Evolutionary conservation across 1,140 invertebrate species (phyloP).

Genomic region (Drosophila pruinosa): DNA sequence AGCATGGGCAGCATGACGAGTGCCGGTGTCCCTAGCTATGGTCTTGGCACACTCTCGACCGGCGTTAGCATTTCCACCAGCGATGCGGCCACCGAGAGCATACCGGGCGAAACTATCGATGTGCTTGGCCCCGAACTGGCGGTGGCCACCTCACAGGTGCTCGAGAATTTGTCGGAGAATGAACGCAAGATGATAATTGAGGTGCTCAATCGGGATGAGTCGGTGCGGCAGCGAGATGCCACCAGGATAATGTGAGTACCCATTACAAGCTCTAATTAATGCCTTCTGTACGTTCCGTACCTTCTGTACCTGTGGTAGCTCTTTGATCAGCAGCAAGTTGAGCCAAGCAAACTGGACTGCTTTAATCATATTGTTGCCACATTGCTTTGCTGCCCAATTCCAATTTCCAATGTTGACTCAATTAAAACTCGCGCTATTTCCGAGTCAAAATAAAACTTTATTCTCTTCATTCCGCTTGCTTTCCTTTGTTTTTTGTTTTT

Average conservation of each 20-base stretch:
- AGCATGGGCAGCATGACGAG: constrained; percentile 23
- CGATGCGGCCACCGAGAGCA: constrained; percentile 67
- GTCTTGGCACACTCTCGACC: constrained; percentile 25
- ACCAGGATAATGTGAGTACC: constrained; percentile 81
- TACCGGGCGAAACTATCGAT: constrained; percentile 74
- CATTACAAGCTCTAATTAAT: background rate
- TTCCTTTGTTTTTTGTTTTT: constrained; percentile 7
- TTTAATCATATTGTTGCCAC: background rate
- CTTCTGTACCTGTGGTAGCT: too few species aligned
- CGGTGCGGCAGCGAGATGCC: constrained; percentile 78
- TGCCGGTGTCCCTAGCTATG: background rate
- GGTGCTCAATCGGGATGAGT: constrained; percentile 80
- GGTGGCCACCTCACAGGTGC: constrained; percentile 76
- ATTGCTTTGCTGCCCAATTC: constrained; percentile 6
- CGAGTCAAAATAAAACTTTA: background rate
- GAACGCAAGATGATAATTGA: constrained; percentile 82
- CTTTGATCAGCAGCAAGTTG: too few species aligned
- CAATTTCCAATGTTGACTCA: too few species aligned
- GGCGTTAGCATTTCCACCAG: constrained; percentile 49
- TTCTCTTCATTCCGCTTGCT: background rate
- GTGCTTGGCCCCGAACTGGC: constrained; percentile 77
- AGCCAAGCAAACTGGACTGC: background rate
- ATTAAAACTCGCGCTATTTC: constrained; percentile 38
- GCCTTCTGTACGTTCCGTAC: background rate
- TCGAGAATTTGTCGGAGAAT: constrained; percentile 81